Base-by-base conservation (phyloP, 1,140 invertebrate species). In the Leptinotarsa lineolata region DNA sequence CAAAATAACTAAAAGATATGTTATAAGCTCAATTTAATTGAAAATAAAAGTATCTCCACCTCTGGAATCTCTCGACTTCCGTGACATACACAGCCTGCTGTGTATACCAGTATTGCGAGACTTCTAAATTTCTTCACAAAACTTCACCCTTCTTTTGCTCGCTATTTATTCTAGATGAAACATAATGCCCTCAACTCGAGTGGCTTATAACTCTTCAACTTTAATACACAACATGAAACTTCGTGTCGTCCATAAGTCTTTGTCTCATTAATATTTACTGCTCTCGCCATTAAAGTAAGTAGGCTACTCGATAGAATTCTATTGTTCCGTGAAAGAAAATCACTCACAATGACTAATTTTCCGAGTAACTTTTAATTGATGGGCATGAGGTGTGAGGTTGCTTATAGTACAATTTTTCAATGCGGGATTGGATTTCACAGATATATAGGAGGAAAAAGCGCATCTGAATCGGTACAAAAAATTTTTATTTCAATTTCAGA, bases 181-280 rank as follows among this genome's bases (percentile, higher is more conserved):
- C 72, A 73, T 73, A 73, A 73, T 73, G 65, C 72, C 65, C 64
- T 15, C 44, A 63, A 73, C 45, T 48, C 72, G 65, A 54, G 63
- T 73, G 65, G 65, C 72, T 66, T 73, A 68, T 73, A 73, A 73
- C 45, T 73, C 72, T 73, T 61, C 70, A 67, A 71, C 60, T 72
- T 72, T 74, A 61, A 68, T 68, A 68, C 30, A 68, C 45, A 68
- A 68, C 66, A 45, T 39, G 66, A 45, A 68, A 68, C 66, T 68
- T 68, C 48, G 48, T 65, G 63, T 65, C 63, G 63, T 65, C 63
- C 24, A 65, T 24, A 65, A 65, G 22, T 65, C 39, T 65, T 65
- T 65, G 63, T 65, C 63, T 65, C 63, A 65, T 65, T 65, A 65
- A 65, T 65, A 65, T 65, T 65, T 65, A 65, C 63, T 65, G 63